Base-by-base conservation (phyloP, 2,113 vertebrate genomes). In the Pardalotus punctatus region DNA sequence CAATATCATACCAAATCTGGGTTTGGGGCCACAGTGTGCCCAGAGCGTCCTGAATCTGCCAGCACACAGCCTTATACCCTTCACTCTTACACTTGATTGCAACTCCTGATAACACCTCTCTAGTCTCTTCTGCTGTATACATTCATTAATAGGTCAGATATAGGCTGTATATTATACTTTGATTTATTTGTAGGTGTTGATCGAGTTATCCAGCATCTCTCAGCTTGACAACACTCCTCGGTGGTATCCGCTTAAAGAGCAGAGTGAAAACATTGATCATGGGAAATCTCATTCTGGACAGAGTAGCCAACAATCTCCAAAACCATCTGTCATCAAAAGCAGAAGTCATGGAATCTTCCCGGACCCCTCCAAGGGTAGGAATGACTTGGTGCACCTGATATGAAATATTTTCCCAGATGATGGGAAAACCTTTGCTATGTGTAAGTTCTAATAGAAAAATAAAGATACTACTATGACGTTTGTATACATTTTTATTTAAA, bases 261-360 rank as follows among this genome's bases (percentile, higher is more conserved):
- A 99, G 96, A 99, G 98, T 86, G 99, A 99, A 97, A 99, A 98
- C 83, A 98, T 99, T 83, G 99, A 99, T 86, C 99, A 99, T 9
- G 98, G 98, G 93, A 98, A 98, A 97, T 95, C 97, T 71, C 99
- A 99, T 89, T 98, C 98, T 60, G 96, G 98, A 85, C 99, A 99
- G 79, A 98, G 97, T 71, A 98, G 96, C 96, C 98, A 99, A 29
- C 99, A 98, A 78, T 98, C 98, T 50, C 99, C 99, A 86, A 99
- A 99, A 98, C 98, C 98, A 57, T 99, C 99, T 78, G 99, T 99
- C 81, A 99, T 99, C 97, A 99, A 99, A 91, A 99, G 99, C 97
- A 98, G 99, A 98, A 99, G 99, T 96, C 99, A 99, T 81, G 99
- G 99, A 87, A 99, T 99, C 97, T 99, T 99, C 96, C 99, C 99